phyloP scores from a whole-genome alignment of 2,113 vertebrate genomes.

The Pedionomus torquatus region DNA sequence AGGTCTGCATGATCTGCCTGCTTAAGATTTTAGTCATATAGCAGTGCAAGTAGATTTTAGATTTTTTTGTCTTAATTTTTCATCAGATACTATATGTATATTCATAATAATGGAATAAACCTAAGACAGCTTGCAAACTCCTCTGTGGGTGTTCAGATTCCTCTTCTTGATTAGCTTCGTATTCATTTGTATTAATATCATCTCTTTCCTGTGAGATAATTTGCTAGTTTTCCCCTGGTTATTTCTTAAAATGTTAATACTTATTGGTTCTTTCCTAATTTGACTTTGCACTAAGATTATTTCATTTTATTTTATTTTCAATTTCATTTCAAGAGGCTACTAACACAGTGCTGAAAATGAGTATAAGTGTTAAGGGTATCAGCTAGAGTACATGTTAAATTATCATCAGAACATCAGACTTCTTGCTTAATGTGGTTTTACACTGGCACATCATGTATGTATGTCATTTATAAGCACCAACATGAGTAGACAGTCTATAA shows the following conservation, averaged over 20 bases:
- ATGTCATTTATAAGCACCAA: neutral
- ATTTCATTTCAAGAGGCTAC: neutral
- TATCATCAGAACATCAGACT: neutral
- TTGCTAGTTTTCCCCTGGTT: neutral
- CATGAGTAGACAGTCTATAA: neutral
- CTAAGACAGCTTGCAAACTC: neutral
- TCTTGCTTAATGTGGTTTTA: conserved; percentile 1
- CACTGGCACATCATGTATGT: neutral
- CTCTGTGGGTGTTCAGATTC: conserved; percentile 12
- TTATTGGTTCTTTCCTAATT: conserved; percentile 1
- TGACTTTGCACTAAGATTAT: neutral
- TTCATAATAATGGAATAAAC: neutral
- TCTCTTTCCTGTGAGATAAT: neutral
- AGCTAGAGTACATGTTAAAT: neutral
- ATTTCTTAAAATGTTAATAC: neutral
- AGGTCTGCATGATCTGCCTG: neutral
- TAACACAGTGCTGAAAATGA: neutral
- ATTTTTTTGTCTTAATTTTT: neutral
- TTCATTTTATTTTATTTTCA: neutral
- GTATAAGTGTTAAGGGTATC: neutral
- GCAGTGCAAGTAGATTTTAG: neutral
- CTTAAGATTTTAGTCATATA: neutral
- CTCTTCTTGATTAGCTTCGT: neutral
- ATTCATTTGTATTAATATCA: neutral
- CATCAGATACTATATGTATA: neutral